Percentiles rank a stretch among this genome's conserved stretches.
Evolutionary conservation across 23 tunicate species (phyloP).

Genomic region (Trididemnum nubilum): DNA sequence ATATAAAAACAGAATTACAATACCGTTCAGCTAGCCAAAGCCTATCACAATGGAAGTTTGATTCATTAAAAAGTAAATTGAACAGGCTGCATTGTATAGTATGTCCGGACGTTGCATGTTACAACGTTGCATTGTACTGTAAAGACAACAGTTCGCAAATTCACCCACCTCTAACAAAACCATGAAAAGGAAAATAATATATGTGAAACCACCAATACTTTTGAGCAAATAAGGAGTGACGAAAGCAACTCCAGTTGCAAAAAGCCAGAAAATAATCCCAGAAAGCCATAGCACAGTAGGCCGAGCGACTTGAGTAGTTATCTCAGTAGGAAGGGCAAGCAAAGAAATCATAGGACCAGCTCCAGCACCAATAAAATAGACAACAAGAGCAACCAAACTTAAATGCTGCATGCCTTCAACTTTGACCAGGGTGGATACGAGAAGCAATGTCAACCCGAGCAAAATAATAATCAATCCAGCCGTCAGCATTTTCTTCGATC

Average conservation of each 20-base stretch:
- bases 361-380: conserved; percentile 29
- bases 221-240: conserved; percentile 39
- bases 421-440: conserved; percentile 1
- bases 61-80: no score
- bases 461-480: neutral
- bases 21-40: no score
- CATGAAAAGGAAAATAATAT: conserved; percentile 21
- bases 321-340: conserved; percentile 21
- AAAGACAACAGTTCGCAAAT: no score
- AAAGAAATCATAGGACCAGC: conserved; percentile 21
- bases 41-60: no score
- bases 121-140: no score
- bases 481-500: conserved; percentile 19
- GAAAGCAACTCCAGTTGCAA: conserved; percentile 4
- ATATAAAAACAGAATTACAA: no score
- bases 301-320: conserved; percentile 35
- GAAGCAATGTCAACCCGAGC: neutral
- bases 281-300: conserved; percentile 22
- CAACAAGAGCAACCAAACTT: neutral
- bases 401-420: neutral
- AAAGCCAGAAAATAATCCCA: conserved; percentile 36
- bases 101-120: no score
- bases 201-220: conserved; percentile 45
- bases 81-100: no score
- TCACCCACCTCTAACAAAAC: conserved; percentile 3